These are phyloP conservation scores for Strix aluco DNA, from an alignment of 2,113 vertebrate genomes.

Conservation along the genomic window DNA sequence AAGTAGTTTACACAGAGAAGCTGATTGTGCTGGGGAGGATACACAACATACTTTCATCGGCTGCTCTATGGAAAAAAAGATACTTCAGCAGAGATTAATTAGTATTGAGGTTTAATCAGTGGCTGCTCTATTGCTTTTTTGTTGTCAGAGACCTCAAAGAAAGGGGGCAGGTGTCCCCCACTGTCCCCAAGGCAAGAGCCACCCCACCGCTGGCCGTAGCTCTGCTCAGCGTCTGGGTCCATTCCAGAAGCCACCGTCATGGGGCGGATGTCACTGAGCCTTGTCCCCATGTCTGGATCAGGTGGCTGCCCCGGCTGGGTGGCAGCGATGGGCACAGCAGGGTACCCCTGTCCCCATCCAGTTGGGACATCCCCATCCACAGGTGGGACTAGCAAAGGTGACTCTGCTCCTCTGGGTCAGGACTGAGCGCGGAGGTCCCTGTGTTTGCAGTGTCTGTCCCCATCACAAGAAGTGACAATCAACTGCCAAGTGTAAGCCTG, in stretches of 20 bases:
- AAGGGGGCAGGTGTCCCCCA: not conserved
- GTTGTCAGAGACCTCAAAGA: not conserved
- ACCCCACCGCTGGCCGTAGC: not conserved
- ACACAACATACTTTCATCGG: accelerated
- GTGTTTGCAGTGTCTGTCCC: not conserved
- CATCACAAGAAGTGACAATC: not conserved
- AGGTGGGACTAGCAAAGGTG: not conserved
- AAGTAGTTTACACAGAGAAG: not conserved
- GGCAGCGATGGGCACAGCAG: not conserved
- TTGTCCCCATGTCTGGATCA: accelerated
- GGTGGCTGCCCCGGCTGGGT: not conserved
- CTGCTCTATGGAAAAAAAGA: not conserved
- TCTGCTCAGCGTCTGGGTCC: not conserved
- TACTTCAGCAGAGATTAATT: not conserved
- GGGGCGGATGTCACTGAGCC: accelerated
- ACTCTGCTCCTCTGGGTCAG: not conserved
- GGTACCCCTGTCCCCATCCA: not conserved
- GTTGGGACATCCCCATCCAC: accelerated
- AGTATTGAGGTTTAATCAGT: not conserved
- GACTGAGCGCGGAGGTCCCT: not conserved
- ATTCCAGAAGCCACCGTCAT: accelerated
- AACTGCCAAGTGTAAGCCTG: not conserved
- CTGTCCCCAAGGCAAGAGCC: not conserved
- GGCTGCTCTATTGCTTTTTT: not conserved
- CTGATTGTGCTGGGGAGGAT: not conserved